These are phyloP conservation scores for Sigmodon hispidus DNA, from an alignment of 2,113 vertebrate genomes.

Conservation along the genomic window DNA sequence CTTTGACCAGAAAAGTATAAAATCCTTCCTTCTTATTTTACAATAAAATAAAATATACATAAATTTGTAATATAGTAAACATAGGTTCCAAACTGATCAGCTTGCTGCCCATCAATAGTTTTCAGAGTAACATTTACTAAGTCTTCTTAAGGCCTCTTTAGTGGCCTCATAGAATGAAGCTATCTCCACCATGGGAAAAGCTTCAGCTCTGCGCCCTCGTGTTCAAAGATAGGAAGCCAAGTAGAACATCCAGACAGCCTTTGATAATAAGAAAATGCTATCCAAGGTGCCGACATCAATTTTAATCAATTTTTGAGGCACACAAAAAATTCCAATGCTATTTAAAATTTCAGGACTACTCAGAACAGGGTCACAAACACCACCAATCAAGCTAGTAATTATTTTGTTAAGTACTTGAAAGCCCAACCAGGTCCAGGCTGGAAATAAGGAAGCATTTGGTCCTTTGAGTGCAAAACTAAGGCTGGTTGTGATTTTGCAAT, in stretches of 20 bases:
- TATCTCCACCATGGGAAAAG: background rate
- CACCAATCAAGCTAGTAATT: constrained; percentile 18
- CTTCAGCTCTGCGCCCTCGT: background rate
- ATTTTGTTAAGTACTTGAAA: constrained; percentile 38
- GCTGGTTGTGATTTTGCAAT: background rate
- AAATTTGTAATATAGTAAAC: background rate
- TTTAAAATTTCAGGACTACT: background rate
- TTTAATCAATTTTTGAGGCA: constrained; percentile 6
- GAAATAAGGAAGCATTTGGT: background rate
- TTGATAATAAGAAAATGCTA: background rate
- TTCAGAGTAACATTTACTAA: background rate
- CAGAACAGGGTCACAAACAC: background rate
- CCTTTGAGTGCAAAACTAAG: background rate
- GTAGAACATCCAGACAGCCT: background rate
- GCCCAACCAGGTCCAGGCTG: background rate
- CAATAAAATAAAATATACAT: background rate
- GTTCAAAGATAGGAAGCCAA: background rate
- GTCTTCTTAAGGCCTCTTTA: background rate
- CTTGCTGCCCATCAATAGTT: background rate
- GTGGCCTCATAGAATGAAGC: background rate
- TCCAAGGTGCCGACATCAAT: background rate
- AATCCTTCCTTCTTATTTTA: constrained; percentile 14
- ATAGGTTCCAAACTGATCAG: background rate
- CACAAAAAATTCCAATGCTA: background rate
- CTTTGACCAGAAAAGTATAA: background rate